Evolutionary conservation across 2,113 vertebrate species (phyloP).

Genomic region (Aix galericulata): DNA sequence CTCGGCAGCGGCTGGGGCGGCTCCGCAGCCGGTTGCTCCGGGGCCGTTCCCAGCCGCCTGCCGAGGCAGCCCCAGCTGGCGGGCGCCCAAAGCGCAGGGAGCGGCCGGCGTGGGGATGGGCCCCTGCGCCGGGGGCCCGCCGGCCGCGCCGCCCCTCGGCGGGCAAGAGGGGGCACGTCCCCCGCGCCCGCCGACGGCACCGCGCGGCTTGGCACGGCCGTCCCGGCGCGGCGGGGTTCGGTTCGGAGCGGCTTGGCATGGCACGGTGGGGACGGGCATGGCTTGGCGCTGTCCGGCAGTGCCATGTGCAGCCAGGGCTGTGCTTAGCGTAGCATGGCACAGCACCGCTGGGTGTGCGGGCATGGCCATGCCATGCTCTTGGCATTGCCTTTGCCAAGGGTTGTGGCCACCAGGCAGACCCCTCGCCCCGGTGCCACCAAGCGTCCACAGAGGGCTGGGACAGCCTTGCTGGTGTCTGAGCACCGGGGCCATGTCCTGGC

Average conservation of each 20-base stretch:
- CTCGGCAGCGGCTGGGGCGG: slow-evolving; percentile 58
- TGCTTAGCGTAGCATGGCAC: rapidly evolving
- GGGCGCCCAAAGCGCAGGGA: slow-evolving; percentile 58
- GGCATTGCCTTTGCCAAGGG: not conserved
- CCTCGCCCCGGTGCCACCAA: not conserved
- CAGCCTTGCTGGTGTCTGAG: not conserved
- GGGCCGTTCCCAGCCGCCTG: slow-evolving; percentile 52
- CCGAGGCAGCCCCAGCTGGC: slow-evolving; percentile 63
- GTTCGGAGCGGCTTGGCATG: not conserved
- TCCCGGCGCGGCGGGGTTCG: not conserved
- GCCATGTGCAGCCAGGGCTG: not conserved
- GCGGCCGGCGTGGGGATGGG: slow-evolving; percentile 59
- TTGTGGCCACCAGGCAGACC: not conserved
- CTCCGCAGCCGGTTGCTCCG: slow-evolving; percentile 40
- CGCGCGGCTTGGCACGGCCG: slow-evolving; percentile 6
- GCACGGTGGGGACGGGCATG: not conserved
- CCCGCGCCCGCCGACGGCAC: slow-evolving; percentile 21
- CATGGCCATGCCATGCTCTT: rapidly evolving
- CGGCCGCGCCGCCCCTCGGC: not conserved
- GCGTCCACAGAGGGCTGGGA: rapidly evolving
- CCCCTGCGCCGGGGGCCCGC: slow-evolving; percentile 29
- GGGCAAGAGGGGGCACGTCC: slow-evolving; percentile 57
- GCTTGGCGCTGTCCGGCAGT: not conserved
- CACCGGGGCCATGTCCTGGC: not conserved
- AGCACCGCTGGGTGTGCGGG: not conserved